phyloP scores from a whole-genome alignment of 2,113 vertebrate genomes.

The Malaclemys terrapin region DNA sequence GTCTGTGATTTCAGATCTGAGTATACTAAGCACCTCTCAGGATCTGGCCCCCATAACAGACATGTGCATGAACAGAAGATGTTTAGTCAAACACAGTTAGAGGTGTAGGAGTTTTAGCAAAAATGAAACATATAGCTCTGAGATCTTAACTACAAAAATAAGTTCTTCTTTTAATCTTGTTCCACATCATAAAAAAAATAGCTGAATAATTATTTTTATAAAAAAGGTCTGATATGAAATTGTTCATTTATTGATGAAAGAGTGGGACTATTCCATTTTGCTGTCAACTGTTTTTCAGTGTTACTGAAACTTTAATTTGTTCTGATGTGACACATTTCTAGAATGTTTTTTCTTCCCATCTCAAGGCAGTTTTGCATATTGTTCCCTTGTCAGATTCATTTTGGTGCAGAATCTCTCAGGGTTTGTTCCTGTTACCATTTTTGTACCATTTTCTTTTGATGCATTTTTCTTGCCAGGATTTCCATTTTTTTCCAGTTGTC shows the following conservation, averaged over 20 bases:
- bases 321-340: neutral
- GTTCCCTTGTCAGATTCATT: neutral
- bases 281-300: neutral
- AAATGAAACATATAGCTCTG: accelerated
- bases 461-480: neutral
- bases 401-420: accelerated
- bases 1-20: neutral
- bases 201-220: neutral
- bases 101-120: neutral
- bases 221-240: constrained; percentile 33
- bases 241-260: neutral
- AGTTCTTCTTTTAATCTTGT: accelerated
- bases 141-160: neutral
- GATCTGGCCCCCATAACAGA: neutral
- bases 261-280: neutral
- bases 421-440: accelerated
- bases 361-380: neutral
- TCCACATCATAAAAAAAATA: neutral
- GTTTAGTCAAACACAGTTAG: neutral
- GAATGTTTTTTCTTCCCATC: accelerated
- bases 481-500: neutral
- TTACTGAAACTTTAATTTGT: neutral
- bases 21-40: neutral
- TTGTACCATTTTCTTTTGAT: neutral
- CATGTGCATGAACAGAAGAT: neutral